These are phyloP conservation scores for Habrosyne pyritoides DNA, from an alignment of 2,888 invertebrate species.

Conservation along the genomic window DNA sequence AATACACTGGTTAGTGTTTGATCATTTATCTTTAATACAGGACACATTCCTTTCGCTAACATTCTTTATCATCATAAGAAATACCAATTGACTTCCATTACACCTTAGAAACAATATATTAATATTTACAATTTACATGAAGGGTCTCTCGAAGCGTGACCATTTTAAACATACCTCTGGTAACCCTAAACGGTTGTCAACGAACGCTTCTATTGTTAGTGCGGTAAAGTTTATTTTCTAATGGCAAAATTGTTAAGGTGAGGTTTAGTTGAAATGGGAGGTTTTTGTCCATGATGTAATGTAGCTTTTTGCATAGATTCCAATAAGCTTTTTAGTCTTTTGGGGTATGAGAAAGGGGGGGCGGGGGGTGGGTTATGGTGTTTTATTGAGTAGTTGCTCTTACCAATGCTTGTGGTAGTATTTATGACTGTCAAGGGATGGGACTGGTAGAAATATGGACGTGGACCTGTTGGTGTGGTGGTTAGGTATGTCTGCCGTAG, in stretches of 20 bases:
- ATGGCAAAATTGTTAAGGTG: background rate
- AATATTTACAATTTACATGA: constrained; percentile 3
- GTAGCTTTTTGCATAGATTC: background rate
- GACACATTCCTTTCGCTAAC: background rate
- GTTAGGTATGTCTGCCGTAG: too few relatives aligned
- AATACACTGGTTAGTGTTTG: too few relatives aligned
- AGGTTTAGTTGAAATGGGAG: background rate
- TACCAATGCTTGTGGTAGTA: too few relatives aligned
- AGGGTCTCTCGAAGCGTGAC: background rate
- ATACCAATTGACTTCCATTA: constrained; percentile 4
- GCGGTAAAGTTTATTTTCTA: background rate
- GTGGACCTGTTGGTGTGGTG: too few relatives aligned
- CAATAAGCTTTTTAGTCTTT: background rate
- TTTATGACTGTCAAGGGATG: too few relatives aligned
- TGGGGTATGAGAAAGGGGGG: too few relatives aligned
- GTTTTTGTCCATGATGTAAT: background rate
- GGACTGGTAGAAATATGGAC: too few relatives aligned
- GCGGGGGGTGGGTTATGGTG: background rate
- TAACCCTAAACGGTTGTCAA: background rate
- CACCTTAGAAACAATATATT: constrained; percentile 6
- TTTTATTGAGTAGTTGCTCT: background rate
- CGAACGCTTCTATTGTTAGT: background rate
- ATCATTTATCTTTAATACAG: too few relatives aligned
- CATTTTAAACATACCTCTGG: background rate
- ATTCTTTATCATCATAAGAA: constrained; percentile 11